A percentile compares a stretch with the other conserved stretches of the same genome.
These are phyloP conservation scores for Pipra filicauda DNA, from an alignment of 2,113 vertebrate genomes.

Conservation along the genomic window DNA sequence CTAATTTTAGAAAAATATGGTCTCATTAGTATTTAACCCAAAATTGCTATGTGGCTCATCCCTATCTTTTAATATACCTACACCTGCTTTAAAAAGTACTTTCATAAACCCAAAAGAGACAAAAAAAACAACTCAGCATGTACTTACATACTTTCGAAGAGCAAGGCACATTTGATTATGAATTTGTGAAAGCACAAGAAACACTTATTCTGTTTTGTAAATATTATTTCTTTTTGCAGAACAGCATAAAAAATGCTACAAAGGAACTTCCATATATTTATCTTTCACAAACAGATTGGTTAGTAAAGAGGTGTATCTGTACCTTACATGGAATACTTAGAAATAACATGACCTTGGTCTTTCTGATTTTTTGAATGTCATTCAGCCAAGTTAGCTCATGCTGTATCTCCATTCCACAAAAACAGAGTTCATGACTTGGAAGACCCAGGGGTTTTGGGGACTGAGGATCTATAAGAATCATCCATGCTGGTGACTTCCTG, in stretches of 20 bases:
- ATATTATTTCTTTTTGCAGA: neutral
- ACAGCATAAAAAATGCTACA: neutral
- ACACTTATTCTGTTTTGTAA: neutral
- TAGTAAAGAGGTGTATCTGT: neutral
- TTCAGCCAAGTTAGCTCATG: neutral
- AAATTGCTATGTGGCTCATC: neutral
- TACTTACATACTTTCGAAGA: neutral
- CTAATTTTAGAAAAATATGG: neutral
- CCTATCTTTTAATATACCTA: neutral
- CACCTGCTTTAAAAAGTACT: neutral
- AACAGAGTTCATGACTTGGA: neutral
- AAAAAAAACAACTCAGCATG: neutral
- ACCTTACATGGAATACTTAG: neutral
- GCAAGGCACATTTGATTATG: neutral
- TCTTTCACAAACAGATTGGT: neutral
- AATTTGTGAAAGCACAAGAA: neutral
- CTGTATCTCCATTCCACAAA: neutral
- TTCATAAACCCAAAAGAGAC: neutral
- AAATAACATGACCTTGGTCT: neutral
- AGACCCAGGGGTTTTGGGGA: neutral
- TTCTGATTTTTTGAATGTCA: neutral
- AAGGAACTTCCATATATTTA: neutral
- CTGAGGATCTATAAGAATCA: neutral
- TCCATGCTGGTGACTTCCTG: neutral
- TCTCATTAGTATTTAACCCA: neutral